Base-by-base conservation (phyloP, 2,113 vertebrate genomes). In the Jacana jacana region DNA sequence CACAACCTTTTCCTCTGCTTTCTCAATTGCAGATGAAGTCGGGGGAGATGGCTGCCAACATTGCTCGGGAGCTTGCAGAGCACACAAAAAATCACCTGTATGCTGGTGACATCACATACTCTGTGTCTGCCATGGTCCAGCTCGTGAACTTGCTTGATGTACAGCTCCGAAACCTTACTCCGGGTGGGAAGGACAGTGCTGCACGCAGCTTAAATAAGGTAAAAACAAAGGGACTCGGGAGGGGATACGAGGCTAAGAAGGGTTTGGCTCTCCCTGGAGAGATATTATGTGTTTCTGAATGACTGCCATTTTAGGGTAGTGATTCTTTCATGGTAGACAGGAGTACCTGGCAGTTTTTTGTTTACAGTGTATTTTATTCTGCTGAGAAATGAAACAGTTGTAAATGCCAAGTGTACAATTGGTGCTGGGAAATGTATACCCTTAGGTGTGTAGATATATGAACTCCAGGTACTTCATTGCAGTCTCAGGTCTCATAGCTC, bases 151-250 rank as follows among this genome's bases (percentile, higher is more conserved):
- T 99, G 73, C 97, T 99, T 3, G 99, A 99, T 1, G 98, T 99
- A 28, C 99, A 99, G 79, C 98, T 99, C 68, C 98, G 99, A 24
- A 99, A 99, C 97, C 97, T 99, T 81, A 99, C 99, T 11, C 99
- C 99, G 0, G 99, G 99, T 0, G 99, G 99, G 64, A 99, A 99
- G 96, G 99, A 99, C 75, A 99, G 99, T 37, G 99, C 99, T 1
- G 99, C 99, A 0, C 98, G 99, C n/a, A 99, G 99, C 96, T 96
- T 99, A 60, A 99, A 99, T 76, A 99, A 99, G 99, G 99, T 99
- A 98, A 81, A 94, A 23, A 31, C 39, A 4, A 2, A 52, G 14
- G 13, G 20, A 10, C 16, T 64, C 0, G 4, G 57, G 46, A 69
- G 25, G 17, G 76, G 31, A 33, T 12, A 20, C 33, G 12, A 48